These are phyloP conservation scores for Holacanthella duospinosa DNA, from an alignment of 2,888 invertebrate genomes.

Conservation along the genomic window DNA sequence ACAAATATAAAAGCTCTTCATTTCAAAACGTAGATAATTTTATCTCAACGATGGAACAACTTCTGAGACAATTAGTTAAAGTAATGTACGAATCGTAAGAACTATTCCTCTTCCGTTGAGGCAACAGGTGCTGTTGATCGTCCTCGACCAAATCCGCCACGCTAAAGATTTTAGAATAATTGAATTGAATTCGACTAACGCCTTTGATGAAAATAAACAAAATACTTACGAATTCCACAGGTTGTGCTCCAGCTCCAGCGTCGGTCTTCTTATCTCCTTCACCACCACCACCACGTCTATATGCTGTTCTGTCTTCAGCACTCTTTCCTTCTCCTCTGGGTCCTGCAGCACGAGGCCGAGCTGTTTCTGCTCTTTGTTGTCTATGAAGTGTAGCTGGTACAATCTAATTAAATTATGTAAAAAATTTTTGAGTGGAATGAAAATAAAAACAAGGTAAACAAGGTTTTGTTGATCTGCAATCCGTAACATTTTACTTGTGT, in stretches of 20 bases:
- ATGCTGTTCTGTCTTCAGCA: conserved; percentile 71
- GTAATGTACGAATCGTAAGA: neutral
- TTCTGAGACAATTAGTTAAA: neutral
- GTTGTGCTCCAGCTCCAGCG: conserved; percentile 87
- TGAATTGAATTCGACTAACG: conserved; percentile 10
- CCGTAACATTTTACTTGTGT: neutral
- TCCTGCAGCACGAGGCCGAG: conserved; percentile 62
- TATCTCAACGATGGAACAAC: too few relatives aligned
- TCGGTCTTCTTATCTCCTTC: conserved; percentile 88
- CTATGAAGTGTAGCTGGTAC: conserved; percentile 95
- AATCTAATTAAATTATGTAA: conserved; percentile 49
- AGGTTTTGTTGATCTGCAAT: too few relatives aligned
- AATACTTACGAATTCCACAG: conserved; percentile 70
- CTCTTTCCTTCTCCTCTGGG: conserved; percentile 59
- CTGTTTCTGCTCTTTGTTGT: conserved; percentile 73
- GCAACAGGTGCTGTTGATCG: conserved; percentile 43
- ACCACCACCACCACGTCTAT: conserved; percentile 57
- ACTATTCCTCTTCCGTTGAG: conserved; percentile 41
- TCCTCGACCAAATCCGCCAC: conserved; percentile 71
- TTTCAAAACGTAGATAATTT: too few relatives aligned
- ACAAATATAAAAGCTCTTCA: too few relatives aligned
- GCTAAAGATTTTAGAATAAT: conserved; percentile 48
- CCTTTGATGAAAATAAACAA: neutral
- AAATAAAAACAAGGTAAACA: neutral
- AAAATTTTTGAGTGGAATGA: neutral